Conservation (phyloP, 2,888 invertebrate genomes). For the Macrosoma leucophasiata region DNA sequence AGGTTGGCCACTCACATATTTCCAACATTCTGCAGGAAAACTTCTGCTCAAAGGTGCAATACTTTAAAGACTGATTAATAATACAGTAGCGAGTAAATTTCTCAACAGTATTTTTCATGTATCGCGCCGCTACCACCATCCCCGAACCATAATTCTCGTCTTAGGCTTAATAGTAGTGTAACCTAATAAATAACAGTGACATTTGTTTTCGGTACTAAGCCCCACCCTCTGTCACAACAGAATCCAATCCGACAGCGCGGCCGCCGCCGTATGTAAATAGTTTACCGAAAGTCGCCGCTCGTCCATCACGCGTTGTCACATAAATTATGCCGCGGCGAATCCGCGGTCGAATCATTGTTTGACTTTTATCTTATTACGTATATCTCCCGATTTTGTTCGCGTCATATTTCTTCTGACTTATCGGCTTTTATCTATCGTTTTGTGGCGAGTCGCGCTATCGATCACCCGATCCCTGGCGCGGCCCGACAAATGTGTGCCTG, state of each 20-base stretch:
- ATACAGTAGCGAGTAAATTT: no score
- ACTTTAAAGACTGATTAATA: no score
- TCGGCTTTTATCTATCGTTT: slow-evolving; percentile 75
- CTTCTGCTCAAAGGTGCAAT: no score
- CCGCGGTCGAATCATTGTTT: slow-evolving; percentile 76
- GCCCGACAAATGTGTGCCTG: slow-evolving; percentile 70
- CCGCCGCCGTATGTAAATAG: slow-evolving; percentile 74
- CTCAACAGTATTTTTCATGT: no score
- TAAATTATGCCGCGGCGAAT: slow-evolving; percentile 77
- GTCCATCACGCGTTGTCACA: slow-evolving; percentile 76
- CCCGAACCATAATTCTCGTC: slow-evolving; percentile 43
- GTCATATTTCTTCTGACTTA: slow-evolving; percentile 75
- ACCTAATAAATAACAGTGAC: slow-evolving; percentile 75
- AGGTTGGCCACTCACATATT: no score
- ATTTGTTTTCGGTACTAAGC: slow-evolving; percentile 75
- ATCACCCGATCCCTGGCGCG: slow-evolving; percentile 63
- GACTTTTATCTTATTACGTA: slow-evolving; percentile 76
- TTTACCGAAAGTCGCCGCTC: slow-evolving; percentile 75
- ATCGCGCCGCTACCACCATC: slow-evolving; percentile 1
- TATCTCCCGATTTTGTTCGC: slow-evolving; percentile 76
- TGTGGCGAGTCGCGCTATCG: slow-evolving; percentile 71
- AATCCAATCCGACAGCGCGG: slow-evolving; percentile 72
- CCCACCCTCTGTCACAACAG: slow-evolving; percentile 73
- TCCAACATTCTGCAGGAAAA: no score
- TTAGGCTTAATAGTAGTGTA: slow-evolving; percentile 66